Conservation (phyloP, 2,888 invertebrate species). For the Arctia plantaginis region DNA sequence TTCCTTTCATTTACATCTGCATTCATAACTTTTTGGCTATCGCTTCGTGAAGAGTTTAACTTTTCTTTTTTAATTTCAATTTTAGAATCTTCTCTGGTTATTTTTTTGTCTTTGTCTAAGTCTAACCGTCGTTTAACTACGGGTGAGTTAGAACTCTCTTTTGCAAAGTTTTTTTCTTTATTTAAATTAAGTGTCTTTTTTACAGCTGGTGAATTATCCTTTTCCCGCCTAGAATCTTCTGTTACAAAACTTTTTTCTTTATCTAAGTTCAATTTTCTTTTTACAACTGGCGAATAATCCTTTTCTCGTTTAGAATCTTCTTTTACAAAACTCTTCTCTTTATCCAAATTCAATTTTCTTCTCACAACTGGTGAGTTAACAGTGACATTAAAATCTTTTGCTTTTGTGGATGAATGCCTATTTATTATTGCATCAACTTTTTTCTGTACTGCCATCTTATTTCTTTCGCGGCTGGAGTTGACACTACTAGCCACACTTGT, state of each 20-base stretch:
- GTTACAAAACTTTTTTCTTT: slow-evolving; percentile 37
- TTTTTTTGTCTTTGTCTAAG: slow-evolving; percentile 2
- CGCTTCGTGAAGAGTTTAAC: background rate
- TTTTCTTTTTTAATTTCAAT: slow-evolving; percentile 36
- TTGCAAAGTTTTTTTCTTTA: slow-evolving; percentile 13
- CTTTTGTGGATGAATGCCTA: slow-evolving; percentile 38
- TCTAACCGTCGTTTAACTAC: background rate
- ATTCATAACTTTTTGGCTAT: slow-evolving; percentile 14
- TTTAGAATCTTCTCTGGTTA: slow-evolving; percentile 24
- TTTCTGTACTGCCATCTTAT: slow-evolving; percentile 35
- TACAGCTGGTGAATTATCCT: slow-evolving; percentile 12
- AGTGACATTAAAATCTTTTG: slow-evolving; percentile 64
- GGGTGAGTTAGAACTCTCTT: slow-evolving; percentile 32
- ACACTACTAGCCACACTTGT: slow-evolving; percentile 54
- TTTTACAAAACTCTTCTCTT: slow-evolving; percentile 33
- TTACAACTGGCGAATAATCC: slow-evolving; percentile 20
- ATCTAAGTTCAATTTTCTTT: slow-evolving; percentile 22
- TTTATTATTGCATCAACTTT: slow-evolving; percentile 43
- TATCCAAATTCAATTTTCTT: slow-evolving; percentile 56
- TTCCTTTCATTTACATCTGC: slow-evolving; percentile 56
- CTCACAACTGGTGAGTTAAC: slow-evolving; percentile 73
- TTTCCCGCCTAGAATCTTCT: slow-evolving; percentile 21
- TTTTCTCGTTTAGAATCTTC: slow-evolving; percentile 30
- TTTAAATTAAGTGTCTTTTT: background rate
- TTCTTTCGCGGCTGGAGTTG: slow-evolving; percentile 37